phyloP scores from a whole-genome alignment of 1,140 invertebrate genomes.

The Drosophila repletoides region DNA sequence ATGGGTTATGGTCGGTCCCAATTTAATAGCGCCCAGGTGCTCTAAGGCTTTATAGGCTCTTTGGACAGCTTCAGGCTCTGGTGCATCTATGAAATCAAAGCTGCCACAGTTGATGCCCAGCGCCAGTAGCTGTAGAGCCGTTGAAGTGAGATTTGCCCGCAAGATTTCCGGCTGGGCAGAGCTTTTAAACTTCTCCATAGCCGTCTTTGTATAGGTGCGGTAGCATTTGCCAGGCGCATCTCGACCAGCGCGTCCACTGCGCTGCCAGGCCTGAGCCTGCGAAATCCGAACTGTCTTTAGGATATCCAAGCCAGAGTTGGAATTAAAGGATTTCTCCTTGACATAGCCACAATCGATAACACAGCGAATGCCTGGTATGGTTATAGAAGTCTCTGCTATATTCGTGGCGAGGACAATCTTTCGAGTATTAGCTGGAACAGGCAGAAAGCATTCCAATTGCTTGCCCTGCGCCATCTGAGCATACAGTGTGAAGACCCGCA shows the following conservation, averaged over 20 bases:
- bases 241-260: conserved; percentile 94
- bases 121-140: conserved; percentile 88
- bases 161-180: conserved; percentile 94
- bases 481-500: conserved; percentile 92
- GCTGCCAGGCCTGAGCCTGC: conserved; percentile 95
- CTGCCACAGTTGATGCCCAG: conserved; percentile 90
- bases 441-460: conserved; percentile 91
- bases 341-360: conserved; percentile 98
- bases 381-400: conserved; percentile 98
- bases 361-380: conserved; percentile 95
- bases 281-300: conserved; percentile 93
- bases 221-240: conserved; percentile 93
- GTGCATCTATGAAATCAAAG: conserved; percentile 97
- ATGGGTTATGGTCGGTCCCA: conserved; percentile 85
- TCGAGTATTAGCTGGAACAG: conserved; percentile 86
- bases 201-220: conserved; percentile 88
- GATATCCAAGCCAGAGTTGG: conserved; percentile 91
- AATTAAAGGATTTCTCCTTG: conserved; percentile 91
- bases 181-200: conserved; percentile 86
- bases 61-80: conserved; percentile 87
- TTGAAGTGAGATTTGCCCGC: conserved; percentile 82
- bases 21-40: conserved; percentile 89
- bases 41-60: conserved; percentile 88
- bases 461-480: conserved; percentile 89
- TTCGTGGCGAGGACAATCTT: conserved; percentile 99